A percentile compares a stretch with the other conserved stretches of the same genome.
These are phyloP conservation scores for Umimayanthus kanabou DNA, from an alignment of 92 coral and sea anemone genomes.

Conservation along the genomic window DNA sequence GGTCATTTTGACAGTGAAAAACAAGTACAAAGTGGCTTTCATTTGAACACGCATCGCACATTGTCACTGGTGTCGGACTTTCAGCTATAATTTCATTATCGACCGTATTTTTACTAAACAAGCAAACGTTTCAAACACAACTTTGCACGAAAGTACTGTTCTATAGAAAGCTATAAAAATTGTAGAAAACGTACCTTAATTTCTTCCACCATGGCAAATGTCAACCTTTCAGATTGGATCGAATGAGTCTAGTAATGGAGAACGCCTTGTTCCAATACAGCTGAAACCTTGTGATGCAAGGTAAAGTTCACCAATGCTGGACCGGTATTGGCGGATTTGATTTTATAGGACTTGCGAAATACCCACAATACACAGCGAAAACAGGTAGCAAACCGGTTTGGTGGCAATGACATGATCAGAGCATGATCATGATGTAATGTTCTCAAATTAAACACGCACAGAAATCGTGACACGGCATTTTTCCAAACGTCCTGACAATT, in stretches of 20 bases:
- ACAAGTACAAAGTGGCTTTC: no score
- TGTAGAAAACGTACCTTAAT: not conserved
- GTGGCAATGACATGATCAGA: no score
- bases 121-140: no score
- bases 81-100: no score
- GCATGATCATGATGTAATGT: constrained; percentile 37
- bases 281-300: not conserved
- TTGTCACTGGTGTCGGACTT: no score
- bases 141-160: no score
- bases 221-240: not conserved
- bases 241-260: not conserved
- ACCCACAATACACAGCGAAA: constrained; percentile 25
- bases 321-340: constrained; percentile 1
- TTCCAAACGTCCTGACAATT: no score
- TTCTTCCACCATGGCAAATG: constrained; percentile 27
- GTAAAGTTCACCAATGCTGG: constrained; percentile 27
- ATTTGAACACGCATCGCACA: no score
- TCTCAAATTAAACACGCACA: not conserved
- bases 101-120: no score
- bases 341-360: not conserved
- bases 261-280: not conserved
- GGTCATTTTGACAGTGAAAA: no score
- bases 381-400: not conserved
- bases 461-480: not conserved
- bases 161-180: not conserved